phyloP scores from a whole-genome alignment of 2,888 invertebrate genomes.

The Apodemia mormo region DNA sequence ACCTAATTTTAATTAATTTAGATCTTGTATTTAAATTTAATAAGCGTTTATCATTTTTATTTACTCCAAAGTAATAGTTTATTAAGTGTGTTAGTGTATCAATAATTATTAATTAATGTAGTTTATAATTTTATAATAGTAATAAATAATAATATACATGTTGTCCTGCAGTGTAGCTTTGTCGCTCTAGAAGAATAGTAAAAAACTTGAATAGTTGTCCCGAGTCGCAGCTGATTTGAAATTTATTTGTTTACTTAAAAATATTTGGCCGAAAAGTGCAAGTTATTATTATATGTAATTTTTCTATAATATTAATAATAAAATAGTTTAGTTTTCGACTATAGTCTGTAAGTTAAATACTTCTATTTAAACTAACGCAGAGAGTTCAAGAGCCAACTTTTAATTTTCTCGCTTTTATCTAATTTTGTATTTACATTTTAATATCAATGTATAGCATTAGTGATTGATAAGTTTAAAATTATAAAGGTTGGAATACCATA shows the following conservation, averaged over 20 bases:
- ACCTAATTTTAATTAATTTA: conserved; percentile 17
- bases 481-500: too few species aligned
- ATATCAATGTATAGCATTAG: too few species aligned
- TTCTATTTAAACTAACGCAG: not conserved
- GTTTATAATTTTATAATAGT: not conserved
- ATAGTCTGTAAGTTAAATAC: not conserved
- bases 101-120: too few species aligned
- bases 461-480: too few species aligned
- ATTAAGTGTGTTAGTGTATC: conserved; percentile 18
- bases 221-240: conserved; percentile 41
- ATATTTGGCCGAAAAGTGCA: conserved; percentile 49
- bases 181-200: conserved; percentile 20
- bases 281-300: conserved; percentile 30
- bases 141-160: conserved; percentile 21
- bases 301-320: conserved; percentile 6
- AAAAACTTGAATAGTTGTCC: conserved; percentile 37
- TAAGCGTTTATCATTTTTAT: conserved; percentile 42
- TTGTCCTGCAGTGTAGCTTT: conserved; percentile 47
- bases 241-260: conserved; percentile 20
- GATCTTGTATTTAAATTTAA: conserved; percentile 6
- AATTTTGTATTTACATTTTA: too few species aligned
- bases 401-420: not conserved
- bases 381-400: conserved; percentile 1
- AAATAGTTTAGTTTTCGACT: not conserved
- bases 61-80: conserved; percentile 43